These are phyloP conservation scores for Lasioglossum leucozonium DNA, from an alignment of 2,888 invertebrate species.

Conservation along the genomic window DNA sequence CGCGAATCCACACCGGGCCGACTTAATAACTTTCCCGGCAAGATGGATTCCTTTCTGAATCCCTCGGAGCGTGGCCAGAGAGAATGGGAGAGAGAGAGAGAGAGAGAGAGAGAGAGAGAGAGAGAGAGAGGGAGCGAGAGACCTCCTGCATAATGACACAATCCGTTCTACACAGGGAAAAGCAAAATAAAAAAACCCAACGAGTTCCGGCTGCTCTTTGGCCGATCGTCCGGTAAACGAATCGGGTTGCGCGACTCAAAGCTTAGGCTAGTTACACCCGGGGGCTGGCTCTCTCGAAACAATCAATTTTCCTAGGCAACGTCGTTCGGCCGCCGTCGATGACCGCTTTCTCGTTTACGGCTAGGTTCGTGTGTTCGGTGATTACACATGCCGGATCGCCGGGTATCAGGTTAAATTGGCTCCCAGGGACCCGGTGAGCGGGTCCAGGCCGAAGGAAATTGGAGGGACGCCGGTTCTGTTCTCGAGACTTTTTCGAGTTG, in stretches of 20 bases:
- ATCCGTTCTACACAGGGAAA: background rate
- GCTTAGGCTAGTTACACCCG: background rate
- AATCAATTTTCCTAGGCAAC: slow-evolving; percentile 44
- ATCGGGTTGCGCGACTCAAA: background rate
- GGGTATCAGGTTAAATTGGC: slow-evolving; percentile 46
- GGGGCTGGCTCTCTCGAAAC: slow-evolving; percentile 16
- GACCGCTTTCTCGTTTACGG: slow-evolving; percentile 33
- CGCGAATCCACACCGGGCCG: slow-evolving; percentile 38
- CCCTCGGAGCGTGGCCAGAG: slow-evolving; percentile 11
- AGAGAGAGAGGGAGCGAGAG: too few relatives aligned
- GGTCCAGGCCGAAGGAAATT: slow-evolving; percentile 45
- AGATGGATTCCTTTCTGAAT: slow-evolving; percentile 68
- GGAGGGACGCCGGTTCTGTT: slow-evolving; percentile 28
- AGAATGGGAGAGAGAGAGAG: too few relatives aligned
- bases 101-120: too few relatives aligned
- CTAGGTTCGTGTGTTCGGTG: slow-evolving; percentile 39
- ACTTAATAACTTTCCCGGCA: slow-evolving; percentile 68
- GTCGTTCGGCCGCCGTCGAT: slow-evolving; percentile 18
- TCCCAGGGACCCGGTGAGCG: slow-evolving; percentile 29
- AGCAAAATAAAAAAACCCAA: background rate
- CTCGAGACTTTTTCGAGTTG: slow-evolving; percentile 31
- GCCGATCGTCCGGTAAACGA: background rate
- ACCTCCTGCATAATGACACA: background rate
- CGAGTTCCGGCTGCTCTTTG: background rate
- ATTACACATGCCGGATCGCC: slow-evolving; percentile 50